A percentile compares a stretch with the other conserved stretches of the same genome.
phyloP scores from a whole-genome alignment of 2,888 invertebrate species.

The Andrena camellia region DNA sequence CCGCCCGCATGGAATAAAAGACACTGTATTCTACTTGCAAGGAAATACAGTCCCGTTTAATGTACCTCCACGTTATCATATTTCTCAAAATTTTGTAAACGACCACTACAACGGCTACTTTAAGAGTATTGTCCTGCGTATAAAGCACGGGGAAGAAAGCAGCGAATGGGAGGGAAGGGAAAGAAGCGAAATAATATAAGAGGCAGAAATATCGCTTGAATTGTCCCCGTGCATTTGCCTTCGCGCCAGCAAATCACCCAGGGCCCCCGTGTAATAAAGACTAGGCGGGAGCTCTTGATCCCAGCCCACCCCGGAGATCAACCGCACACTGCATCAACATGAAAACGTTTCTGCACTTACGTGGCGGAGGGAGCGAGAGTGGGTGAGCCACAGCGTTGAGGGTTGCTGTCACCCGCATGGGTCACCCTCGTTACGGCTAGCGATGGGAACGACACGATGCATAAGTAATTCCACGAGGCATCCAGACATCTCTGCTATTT shows the following conservation, averaged over 20 bases:
- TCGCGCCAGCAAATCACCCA: slow-evolving; percentile 1
- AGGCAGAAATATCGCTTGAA: neutral
- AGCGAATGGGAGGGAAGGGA: no score
- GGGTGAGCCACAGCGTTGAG: slow-evolving; percentile 21
- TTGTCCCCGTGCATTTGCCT: slow-evolving; percentile 5
- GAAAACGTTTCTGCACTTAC: slow-evolving; percentile 58
- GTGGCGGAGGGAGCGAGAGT: slow-evolving; percentile 1
- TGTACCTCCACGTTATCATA: neutral
- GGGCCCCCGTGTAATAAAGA: slow-evolving; percentile 6
- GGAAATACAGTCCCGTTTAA: neutral
- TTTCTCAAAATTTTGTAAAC: neutral
- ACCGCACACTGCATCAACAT: slow-evolving; percentile 28
- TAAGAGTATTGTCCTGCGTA: neutral
- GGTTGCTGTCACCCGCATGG: slow-evolving; percentile 32
- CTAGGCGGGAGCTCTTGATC: slow-evolving; percentile 21
- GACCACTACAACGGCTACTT: neutral
- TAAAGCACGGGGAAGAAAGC: neutral
- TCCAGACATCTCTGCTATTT: neutral
- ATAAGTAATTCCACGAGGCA: slow-evolving; percentile 37
- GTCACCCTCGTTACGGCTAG: slow-evolving; percentile 38
- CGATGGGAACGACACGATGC: slow-evolving; percentile 37
- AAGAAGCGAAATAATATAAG: neutral
- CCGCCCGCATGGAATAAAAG: neutral
- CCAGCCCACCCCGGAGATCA: slow-evolving; percentile 21
- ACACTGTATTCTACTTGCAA: neutral